These are phyloP conservation scores for Poecilia wingei DNA, from an alignment of 2,797 vertebrate species.

Conservation along the genomic window DNA sequence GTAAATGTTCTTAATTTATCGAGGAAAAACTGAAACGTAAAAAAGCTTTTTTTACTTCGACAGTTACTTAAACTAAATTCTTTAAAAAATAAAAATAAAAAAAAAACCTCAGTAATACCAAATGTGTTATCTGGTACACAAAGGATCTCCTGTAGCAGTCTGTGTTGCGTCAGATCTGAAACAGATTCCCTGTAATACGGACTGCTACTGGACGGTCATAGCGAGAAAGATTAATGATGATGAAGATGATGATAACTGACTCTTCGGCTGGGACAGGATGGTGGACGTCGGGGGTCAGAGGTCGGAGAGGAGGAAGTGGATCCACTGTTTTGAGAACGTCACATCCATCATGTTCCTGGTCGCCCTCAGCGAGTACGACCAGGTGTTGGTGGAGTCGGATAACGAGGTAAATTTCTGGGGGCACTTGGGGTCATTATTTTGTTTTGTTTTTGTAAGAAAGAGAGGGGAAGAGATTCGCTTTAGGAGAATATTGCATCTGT, in stretches of 20 bases:
- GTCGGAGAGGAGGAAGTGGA: conserved; percentile 98
- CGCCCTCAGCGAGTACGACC: conserved; percentile 96
- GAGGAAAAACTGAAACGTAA: not conserved
- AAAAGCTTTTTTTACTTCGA: not conserved
- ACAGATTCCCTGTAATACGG: not conserved
- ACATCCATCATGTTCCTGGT: conserved; percentile 98
- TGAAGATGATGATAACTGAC: not conserved
- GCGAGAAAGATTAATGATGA: not conserved
- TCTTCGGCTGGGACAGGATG: conserved; percentile 85
- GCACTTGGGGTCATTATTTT: not conserved
- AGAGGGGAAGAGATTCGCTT: conserved; percentile 1
- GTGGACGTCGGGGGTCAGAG: conserved; percentile 95
- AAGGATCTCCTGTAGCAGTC: not conserved
- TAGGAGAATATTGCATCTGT: conserved; percentile 34
- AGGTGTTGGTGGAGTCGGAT: conserved; percentile 95
- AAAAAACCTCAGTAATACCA: not conserved
- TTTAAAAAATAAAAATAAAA: not conserved
- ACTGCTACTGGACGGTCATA: not conserved
- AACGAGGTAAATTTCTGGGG: conserved; percentile 85
- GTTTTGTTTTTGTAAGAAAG: not conserved
- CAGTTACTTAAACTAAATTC: not conserved
- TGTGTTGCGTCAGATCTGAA: not conserved
- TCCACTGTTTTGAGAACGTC: conserved; percentile 98
- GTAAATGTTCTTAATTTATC: not conserved
- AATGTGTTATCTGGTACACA: not conserved